Base-by-base conservation (phyloP, 2,113 vertebrate species). In the Carettochelys insculpta region DNA sequence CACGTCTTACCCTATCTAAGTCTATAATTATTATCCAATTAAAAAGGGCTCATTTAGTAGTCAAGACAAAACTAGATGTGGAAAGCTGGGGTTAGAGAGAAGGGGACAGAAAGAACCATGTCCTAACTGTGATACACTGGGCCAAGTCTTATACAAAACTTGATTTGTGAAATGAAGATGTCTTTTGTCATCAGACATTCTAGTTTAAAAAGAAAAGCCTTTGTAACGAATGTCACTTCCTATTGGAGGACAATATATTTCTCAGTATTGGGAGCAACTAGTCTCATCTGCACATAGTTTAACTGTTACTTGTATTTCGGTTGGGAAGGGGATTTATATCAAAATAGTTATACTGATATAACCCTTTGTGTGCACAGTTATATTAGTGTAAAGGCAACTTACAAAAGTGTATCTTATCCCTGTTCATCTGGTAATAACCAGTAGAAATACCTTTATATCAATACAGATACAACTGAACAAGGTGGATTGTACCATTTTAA, bases 221-320 rank as follows among this genome's bases (percentile, higher is more conserved):
- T 87, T 82, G 79, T 52, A 82, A 90, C 68, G 27, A 90, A 58
- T 47, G 87, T 93, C 58, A 93, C 82, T 93, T 93, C 71, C 88
- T 91, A 56, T 4, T 83, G 41, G 19, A 34, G 13, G 8, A 90
- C 73, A 85, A 77, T 7, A 34, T 6, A 16, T 24, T 75, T 94
- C 82, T 83, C 76, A 82, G 85, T 94, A 94, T 95, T 87, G 94
- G 90, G 92, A 94, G 92, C 87, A 95, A 95, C 77, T 77, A 76
- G 29, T 17, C 13, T 3, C 0, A 0, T 52, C 56, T 65, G 11
- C 0, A 0, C 45, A n/a, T n/a, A 78, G 11, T 91, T 31, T 11
- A 25, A 38, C 61, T 87, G n/a, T 4, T 24, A 38, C 38, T 52
- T 38, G 6, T 53, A 79, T 41, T 68, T 38, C 3, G 8, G 34